A percentile compares a stretch with the other conserved stretches of the same genome.
phyloP scores from a whole-genome alignment of 2,888 invertebrate species.

The Synanthedon tipuliformis region DNA sequence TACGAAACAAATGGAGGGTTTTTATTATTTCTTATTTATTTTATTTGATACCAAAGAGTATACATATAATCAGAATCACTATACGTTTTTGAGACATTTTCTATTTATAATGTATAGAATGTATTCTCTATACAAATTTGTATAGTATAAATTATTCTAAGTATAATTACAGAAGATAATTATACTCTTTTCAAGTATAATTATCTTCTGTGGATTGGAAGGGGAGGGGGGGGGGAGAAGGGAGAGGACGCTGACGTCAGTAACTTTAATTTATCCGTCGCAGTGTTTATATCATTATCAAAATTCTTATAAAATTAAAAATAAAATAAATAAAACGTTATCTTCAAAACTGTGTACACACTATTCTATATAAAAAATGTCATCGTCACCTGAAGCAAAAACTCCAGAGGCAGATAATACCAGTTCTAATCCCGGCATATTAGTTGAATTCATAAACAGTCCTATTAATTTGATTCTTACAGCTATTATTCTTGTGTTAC shows the following conservation, averaged over 20 bases:
- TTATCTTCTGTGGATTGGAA: too few relatives aligned
- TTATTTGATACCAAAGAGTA: too few relatives aligned
- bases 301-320: slow-evolving; percentile 22
- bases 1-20: too few relatives aligned
- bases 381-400: slow-evolving; percentile 39
- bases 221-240: slow-evolving; percentile 4
- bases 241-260: slow-evolving; percentile 35
- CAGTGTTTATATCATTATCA: slow-evolving; percentile 11
- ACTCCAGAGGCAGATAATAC: slow-evolving; percentile 24
- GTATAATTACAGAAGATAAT: too few relatives aligned
- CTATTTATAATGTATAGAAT: too few relatives aligned
- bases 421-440: slow-evolving; percentile 32
- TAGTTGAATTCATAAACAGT: slow-evolving; percentile 69
- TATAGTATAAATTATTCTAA: too few relatives aligned
- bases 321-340: slow-evolving; percentile 16
- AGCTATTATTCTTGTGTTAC: slow-evolving; percentile 72
- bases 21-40: too few relatives aligned
- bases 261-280: slow-evolving; percentile 29
- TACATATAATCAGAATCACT: too few relatives aligned
- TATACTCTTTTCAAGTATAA: too few relatives aligned
- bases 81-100: too few relatives aligned
- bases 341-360: slow-evolving; percentile 8
- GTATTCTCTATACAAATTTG: too few relatives aligned
- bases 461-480: slow-evolving; percentile 76
- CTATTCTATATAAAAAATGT: slow-evolving; percentile 25